These are phyloP conservation scores for Champsocephalus esox DNA, from an alignment of 2,797 vertebrate genomes.

Conservation along the genomic window DNA sequence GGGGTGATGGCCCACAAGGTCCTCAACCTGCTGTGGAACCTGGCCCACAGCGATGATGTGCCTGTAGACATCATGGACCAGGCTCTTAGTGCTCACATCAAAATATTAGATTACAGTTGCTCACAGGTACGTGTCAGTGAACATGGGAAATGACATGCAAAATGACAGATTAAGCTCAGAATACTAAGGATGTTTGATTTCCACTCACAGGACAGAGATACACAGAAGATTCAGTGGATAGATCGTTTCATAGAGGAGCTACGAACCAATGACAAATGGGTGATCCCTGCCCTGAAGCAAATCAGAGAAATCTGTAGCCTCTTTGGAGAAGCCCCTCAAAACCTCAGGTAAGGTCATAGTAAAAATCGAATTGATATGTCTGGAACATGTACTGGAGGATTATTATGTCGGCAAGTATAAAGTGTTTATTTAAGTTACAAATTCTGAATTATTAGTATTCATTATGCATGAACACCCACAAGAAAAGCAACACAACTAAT, in stretches of 20 bases:
- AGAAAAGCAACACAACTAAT: constrained; percentile 1
- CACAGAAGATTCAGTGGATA: constrained; percentile 99
- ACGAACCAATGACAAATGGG: constrained; percentile 99
- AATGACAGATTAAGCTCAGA: constrained; percentile 2
- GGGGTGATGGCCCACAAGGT: constrained; percentile 99
- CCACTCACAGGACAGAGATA: constrained; percentile 93
- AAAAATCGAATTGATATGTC: neutral
- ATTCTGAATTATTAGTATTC: constrained; percentile 2
- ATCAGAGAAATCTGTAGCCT: constrained; percentile 99
- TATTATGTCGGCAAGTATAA: constrained; percentile 11
- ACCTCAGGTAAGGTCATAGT: constrained; percentile 90
- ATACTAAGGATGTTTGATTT: constrained; percentile 25
- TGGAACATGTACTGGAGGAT: neutral
- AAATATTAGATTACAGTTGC: constrained; percentile 99
- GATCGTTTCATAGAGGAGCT: constrained; percentile 99
- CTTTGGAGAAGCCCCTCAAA: constrained; percentile 99
- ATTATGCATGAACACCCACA: constrained; percentile 4
- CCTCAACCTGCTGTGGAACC: constrained; percentile 97
- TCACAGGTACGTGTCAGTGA: constrained; percentile 89
- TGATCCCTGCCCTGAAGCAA: constrained; percentile 98
- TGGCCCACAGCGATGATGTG: constrained; percentile 98
- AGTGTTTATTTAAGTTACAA: neutral
- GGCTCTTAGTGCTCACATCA: constrained; percentile 99
- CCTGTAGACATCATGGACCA: constrained; percentile 99
- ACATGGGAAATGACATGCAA: neutral